Evolutionary conservation across 1,140 invertebrate genomes (phyloP), one percentile per base, ranked within the genome.

Genomic region (Sesamia nonagrioides): DNA sequence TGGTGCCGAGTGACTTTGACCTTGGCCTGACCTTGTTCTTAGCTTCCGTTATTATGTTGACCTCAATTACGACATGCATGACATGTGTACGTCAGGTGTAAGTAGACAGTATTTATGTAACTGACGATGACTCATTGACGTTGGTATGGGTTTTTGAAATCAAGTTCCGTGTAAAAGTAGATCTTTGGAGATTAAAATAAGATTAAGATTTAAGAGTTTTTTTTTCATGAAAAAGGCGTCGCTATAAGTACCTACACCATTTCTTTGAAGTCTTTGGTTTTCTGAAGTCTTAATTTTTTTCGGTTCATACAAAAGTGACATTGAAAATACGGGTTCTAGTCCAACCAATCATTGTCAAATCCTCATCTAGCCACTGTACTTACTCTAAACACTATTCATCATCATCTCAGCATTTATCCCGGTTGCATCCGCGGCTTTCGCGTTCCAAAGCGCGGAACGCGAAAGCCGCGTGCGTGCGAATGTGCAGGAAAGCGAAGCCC

Each of bases 41-140:
- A 27, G 33, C 35, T 73, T 73, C 50, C 50, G 71, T 15, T 73
- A 73, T 58, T 58, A 42, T 42, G 33, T 73, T 73, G 52, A 73
- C 71, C 71, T 35, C 71, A 73, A 73, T 73, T 56, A 73, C 52
- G 37, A 54, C 71, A 73, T 68, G 63, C 71, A 73, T 68, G 63
- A 68, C 63, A 68, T 68, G 11, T 48, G 42, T 68, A 48, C 42
- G 63, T 68, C 63, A 73, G 71, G 71, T 73, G 71, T 73, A 58
- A 73, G 52, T 40, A 27, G 52, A 42, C 52, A 68, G 71, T 54
- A 42, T 42, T 75, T 60, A 75, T 61, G 42, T 75, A 75, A 75
- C n/a, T 58, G 37, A n/a, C n/a, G 27, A 35, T 75, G 73, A 61
- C 73, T 56, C 73, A 75, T 50, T 48, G 40, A 15, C 56, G 17